Base-by-base conservation (phyloP, 2,797 vertebrate genomes). In the Poeciliopsis paucimaculata region DNA sequence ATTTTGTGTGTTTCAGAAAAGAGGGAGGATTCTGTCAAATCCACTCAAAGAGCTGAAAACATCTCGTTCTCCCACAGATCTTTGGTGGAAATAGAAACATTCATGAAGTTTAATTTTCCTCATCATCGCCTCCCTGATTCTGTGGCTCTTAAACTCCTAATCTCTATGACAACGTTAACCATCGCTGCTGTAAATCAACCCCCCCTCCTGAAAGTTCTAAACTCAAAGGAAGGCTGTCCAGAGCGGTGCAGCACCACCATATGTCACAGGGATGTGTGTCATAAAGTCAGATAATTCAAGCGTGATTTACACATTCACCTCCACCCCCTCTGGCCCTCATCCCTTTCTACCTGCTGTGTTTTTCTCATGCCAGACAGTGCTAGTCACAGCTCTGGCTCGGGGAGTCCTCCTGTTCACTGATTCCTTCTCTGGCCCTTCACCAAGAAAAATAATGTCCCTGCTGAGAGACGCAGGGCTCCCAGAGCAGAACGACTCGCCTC, bases 251-350 rank as follows among this genome's bases (percentile, higher is more conserved):
- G 77, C 84, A 82, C 79, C 20, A 46, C 87, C 34, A 87, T 96
- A 96, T 96, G 95, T 95, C 89, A 89, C 89, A 85, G 85, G 88
- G 79, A 89, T 80, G 66, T 7, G 55, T 92, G 90, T 87, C 91
- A 86, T 53, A 83, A 88, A 94, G 93, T 93, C 87, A 90, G 89
- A 92, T 92, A 84, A 91, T 80, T 85, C 72, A 36, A 47, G 10
- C 55, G 46, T 92, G 91, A 94, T 95, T 94, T 94, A 94, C 88
- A 89, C 83, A 75, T 74, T 74, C 79, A 76, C 16, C n/a, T 68
- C 76, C 64, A 78, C 41, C 75, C 81, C 31, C 11, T 68, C 75
- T 46, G 76, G 39, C 75, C 83, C 82, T 31, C 82, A 46, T 60
- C 82, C 34, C 76, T 47, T 78, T 75, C 81, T 82, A 55, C 73